Conservation (phyloP, 1,140 invertebrate species). For the Glomeris maerens region DNA sequence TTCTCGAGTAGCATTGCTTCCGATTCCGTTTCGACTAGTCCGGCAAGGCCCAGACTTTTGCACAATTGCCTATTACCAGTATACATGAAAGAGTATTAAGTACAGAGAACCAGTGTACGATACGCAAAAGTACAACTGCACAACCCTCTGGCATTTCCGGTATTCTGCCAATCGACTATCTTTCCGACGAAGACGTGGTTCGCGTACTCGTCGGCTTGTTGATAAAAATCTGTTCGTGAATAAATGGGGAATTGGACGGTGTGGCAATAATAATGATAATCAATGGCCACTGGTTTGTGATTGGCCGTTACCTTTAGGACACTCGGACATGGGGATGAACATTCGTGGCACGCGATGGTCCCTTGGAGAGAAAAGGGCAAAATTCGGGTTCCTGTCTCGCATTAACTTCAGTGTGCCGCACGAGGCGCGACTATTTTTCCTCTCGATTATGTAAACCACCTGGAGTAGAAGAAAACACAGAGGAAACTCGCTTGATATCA, state of each 20-base stretch:
- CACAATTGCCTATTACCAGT: constrained; percentile 41
- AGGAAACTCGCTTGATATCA: background rate
- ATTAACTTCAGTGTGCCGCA: constrained; percentile 49
- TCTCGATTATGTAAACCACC: constrained; percentile 38
- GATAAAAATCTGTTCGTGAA: constrained; percentile 29
- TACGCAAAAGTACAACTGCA: constrained; percentile 1
- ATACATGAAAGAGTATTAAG: constrained; percentile 36
- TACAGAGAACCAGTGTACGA: background rate
- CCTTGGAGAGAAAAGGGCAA: constrained; percentile 49
- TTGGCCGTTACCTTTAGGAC: constrained; percentile 35
- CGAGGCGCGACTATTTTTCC: constrained; percentile 45
- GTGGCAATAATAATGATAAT: constrained; percentile 10
- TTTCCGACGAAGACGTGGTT: constrained; percentile 50
- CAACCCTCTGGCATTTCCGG: constrained; percentile 40
- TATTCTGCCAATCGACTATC: constrained; percentile 49
- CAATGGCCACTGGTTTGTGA: background rate
- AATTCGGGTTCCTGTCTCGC: constrained; percentile 38
- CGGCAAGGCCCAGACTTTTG: constrained; percentile 25
- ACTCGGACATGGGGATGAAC: constrained; percentile 43
- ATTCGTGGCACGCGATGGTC: constrained; percentile 57
- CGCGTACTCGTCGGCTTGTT: constrained; percentile 38
- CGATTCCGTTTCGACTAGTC: constrained; percentile 59
- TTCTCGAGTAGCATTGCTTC: constrained; percentile 61
- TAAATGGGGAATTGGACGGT: background rate
- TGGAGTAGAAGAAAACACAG: constrained; percentile 16